phyloP scores from a whole-genome alignment of 64 coral and sea anemone genomes.

The Orbicella faveolata region DNA sequence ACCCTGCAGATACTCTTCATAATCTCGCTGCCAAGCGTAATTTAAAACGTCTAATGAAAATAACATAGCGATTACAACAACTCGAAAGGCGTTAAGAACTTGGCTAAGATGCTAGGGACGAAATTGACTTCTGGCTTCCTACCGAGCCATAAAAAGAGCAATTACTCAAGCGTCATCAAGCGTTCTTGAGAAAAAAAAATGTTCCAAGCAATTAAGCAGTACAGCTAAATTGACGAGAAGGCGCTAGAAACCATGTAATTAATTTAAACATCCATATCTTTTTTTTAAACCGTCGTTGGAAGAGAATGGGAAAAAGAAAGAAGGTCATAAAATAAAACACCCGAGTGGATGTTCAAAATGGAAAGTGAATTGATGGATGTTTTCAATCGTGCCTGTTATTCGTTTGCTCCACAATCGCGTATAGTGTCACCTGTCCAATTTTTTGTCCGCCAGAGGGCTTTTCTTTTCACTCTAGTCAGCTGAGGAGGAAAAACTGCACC shows the following conservation, averaged over 20 bases:
- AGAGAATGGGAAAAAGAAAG: not conserved
- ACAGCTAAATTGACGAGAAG: constrained; percentile 12
- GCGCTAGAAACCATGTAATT: constrained; percentile 22
- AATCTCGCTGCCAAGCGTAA: not conserved
- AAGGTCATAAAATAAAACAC: not conserved
- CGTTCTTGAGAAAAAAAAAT: not conserved
- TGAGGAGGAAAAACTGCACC: constrained; percentile 20
- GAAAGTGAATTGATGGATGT: not conserved
- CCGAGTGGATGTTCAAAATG: not conserved
- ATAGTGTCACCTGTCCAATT: not conserved
- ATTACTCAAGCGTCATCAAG: constrained; percentile 22
- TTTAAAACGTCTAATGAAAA: not conserved
- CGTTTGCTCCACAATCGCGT: not conserved
- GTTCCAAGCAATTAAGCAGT: constrained; percentile 7
- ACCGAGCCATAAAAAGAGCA: constrained; percentile 36
- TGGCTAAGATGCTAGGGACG: not conserved
- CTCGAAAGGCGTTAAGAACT: not conserved
- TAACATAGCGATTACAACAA: not conserved
- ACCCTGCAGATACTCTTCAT: not conserved
- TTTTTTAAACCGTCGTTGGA: not conserved
- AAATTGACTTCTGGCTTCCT: constrained; percentile 38
- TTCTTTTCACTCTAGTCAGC: not conserved
- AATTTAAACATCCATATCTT: constrained; percentile 12
- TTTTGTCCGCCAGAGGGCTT: not conserved
- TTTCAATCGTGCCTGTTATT: not conserved